Evolutionary conservation across 2,797 vertebrate species (phyloP).

Genomic region (Pangasius larnaudii): DNA sequence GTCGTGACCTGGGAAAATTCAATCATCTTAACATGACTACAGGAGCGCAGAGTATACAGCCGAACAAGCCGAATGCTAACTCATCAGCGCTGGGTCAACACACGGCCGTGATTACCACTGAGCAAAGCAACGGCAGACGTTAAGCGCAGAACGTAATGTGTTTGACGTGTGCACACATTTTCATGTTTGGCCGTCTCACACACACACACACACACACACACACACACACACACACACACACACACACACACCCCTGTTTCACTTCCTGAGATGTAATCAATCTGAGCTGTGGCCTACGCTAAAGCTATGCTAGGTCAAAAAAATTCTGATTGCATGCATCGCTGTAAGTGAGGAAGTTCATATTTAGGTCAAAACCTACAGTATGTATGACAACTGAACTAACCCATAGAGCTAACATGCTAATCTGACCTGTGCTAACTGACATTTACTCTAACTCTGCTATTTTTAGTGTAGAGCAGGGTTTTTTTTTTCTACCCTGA

Average conservation of each 20-base stretch:
- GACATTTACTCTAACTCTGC: background rate
- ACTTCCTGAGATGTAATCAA: background rate
- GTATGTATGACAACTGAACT: too few species aligned
- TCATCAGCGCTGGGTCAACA: constrained; percentile 30
- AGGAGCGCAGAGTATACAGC: background rate
- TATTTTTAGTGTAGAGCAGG: background rate
- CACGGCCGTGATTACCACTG: background rate
- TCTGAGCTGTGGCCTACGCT: background rate
- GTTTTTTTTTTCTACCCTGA: background rate
- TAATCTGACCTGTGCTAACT: background rate
- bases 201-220: constrained; percentile 24
- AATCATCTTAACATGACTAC: constrained; percentile 4
- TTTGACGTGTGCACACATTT: constrained; percentile 14
- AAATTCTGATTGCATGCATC: background rate
- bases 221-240: constrained; percentile 28
- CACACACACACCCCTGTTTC: background rate
- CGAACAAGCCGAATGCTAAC: constrained; percentile 13
- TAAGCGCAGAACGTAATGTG: background rate
- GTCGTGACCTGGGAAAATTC: constrained; percentile 10
- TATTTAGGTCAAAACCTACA: background rate
- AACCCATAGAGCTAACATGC: background rate
- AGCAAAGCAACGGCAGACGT: background rate
- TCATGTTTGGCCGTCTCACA: background rate
- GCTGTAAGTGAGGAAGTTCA: background rate
- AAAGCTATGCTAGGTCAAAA: background rate